Conservation (phyloP, 2,797 vertebrate genomes). For the Argya squamiceps region DNA sequence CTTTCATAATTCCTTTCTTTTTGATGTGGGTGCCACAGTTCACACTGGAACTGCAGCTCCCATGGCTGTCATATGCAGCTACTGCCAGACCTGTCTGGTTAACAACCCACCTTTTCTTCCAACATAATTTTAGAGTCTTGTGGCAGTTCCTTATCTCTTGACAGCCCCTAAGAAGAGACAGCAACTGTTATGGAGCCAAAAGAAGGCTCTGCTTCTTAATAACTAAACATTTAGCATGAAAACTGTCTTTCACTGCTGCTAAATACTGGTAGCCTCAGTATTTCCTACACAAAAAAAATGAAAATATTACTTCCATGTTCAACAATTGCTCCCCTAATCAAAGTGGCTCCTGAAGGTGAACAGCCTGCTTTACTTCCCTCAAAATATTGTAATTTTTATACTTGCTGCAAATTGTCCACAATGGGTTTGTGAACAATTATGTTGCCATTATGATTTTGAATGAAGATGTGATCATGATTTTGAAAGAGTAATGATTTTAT, state of each 20-base stretch:
- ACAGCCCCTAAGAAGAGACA: background rate
- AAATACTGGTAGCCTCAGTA: background rate
- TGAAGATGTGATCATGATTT: background rate
- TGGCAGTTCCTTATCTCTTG: background rate
- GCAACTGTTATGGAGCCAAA: background rate
- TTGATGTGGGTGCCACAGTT: rapidly evolving
- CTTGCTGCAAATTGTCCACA: background rate
- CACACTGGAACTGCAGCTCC: background rate
- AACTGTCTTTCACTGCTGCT: background rate
- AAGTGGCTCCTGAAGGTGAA: background rate
- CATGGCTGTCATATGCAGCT: background rate
- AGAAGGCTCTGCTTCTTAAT: background rate
- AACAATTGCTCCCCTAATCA: background rate
- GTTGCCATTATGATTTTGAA: background rate
- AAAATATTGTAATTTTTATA: background rate
- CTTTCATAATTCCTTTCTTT: background rate
- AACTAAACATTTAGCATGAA: background rate
- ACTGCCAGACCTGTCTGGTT: background rate
- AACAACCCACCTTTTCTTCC: background rate
- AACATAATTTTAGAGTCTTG: background rate
- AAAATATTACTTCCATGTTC: background rate
- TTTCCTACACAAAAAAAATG: background rate
- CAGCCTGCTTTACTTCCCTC: background rate
- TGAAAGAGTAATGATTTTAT: background rate
- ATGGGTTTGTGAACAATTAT: background rate